phyloP scores from a whole-genome alignment of 2,888 invertebrate genomes.

The Polyommatus icarus region DNA sequence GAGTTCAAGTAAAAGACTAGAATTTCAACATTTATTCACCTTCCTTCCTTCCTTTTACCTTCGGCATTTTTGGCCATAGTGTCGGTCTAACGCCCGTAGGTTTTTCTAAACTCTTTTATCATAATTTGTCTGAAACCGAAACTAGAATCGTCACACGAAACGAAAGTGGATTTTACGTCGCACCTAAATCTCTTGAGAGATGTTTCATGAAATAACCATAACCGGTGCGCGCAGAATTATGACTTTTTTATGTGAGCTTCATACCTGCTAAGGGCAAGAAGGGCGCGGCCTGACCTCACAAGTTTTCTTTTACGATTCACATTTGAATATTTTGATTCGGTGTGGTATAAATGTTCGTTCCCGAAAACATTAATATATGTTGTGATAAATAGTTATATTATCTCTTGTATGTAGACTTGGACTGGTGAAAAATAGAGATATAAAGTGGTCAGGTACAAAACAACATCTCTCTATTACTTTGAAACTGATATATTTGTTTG shows the following conservation, averaged over 20 bases:
- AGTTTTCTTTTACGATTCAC: neutral
- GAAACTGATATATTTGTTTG: too few species aligned
- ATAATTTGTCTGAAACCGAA: neutral
- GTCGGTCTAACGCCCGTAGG: too few species aligned
- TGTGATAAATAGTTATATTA: too few species aligned
- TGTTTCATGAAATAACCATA: constrained; percentile 34
- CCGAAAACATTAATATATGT: neutral
- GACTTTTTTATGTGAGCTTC: constrained; percentile 15
- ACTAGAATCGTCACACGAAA: neutral
- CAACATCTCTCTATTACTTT: too few species aligned
- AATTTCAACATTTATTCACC: too few species aligned
- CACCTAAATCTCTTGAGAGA: constrained; percentile 44
- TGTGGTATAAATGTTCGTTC: neutral
- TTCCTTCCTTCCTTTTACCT: too few species aligned
- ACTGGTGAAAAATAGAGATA: too few species aligned
- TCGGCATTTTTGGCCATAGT: too few species aligned
- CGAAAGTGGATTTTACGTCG: constrained; percentile 45
- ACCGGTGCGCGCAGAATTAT: neutral
- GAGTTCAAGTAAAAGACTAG: too few species aligned
- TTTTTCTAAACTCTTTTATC: neutral
- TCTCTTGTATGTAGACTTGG: too few species aligned
- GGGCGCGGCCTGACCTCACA: neutral
- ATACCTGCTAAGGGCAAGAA: neutral
- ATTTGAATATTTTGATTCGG: constrained; percentile 16
- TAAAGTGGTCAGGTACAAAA: too few species aligned